phyloP scores from a whole-genome alignment of 2,888 invertebrate genomes.

The Pollenia amentaria region DNA sequence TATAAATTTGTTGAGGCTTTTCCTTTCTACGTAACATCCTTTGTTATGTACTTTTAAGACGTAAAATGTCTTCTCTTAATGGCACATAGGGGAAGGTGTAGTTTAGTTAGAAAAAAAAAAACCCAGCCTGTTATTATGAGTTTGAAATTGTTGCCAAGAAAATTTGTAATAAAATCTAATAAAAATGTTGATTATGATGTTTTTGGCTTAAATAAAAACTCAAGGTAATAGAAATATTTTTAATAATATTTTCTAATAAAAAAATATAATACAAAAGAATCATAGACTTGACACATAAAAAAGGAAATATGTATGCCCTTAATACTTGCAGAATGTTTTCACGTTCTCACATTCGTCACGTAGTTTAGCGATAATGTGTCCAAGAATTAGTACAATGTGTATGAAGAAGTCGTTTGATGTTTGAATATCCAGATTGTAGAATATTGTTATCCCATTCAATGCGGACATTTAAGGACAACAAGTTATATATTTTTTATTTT shows the following conservation, averaged over 20 bases:
- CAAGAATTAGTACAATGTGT: too few species aligned
- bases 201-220: background rate
- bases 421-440: too few species aligned
- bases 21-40: slow-evolving; percentile 3
- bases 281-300: too few species aligned
- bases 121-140: slow-evolving; percentile 20
- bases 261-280: background rate
- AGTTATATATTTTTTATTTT: too few species aligned
- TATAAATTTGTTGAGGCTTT: slow-evolving; percentile 9
- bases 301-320: too few species aligned
- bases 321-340: too few species aligned
- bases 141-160: slow-evolving; percentile 48
- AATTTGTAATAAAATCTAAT: slow-evolving; percentile 13
- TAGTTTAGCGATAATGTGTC: too few species aligned
- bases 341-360: too few species aligned
- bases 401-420: too few species aligned
- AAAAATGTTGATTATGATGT: slow-evolving; percentile 6
- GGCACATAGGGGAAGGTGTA: background rate
- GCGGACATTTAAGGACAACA: too few species aligned
- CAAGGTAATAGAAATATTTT: background rate
- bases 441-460: too few species aligned
- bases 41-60: background rate
- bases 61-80: slow-evolving; percentile 3
- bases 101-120: background rate
- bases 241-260: background rate